Percentiles rank a stretch among this genome's conserved stretches.
Conservation (phyloP, 2,888 invertebrate genomes). For the Megastigmus dorsalis region DNA sequence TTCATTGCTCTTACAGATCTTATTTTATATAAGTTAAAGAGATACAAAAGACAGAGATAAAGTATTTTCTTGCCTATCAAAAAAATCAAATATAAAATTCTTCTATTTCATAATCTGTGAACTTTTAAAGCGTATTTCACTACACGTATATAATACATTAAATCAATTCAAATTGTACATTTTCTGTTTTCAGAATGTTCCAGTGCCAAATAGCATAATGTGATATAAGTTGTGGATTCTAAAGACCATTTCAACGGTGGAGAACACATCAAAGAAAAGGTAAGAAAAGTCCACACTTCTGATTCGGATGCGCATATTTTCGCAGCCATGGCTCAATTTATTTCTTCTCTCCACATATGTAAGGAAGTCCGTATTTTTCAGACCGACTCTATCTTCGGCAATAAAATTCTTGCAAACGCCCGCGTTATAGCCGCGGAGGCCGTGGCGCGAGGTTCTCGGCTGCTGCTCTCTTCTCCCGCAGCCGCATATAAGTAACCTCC, state of each 20-base stretch:
- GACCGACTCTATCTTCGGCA: slow-evolving; percentile 34
- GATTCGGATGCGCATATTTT: slow-evolving; percentile 38
- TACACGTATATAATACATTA: no score
- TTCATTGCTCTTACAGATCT: no score
- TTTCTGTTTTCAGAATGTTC: slow-evolving; percentile 12
- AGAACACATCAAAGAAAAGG: slow-evolving; percentile 5
- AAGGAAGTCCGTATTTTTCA: slow-evolving; percentile 39
- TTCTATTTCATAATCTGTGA: no score
- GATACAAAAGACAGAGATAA: no score
- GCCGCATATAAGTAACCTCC: slow-evolving; percentile 67
- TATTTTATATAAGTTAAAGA: no score
- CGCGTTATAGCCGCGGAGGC: slow-evolving; percentile 33
- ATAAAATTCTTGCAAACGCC: slow-evolving; percentile 60
- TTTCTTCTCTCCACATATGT: not conserved
- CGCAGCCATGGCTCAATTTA: not conserved
- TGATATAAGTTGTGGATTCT: not conserved
- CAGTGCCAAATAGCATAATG: not conserved
- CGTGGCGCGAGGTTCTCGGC: not conserved
- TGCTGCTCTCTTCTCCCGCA: slow-evolving; percentile 41
- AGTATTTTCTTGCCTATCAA: no score
- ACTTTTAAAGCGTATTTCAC: no score
- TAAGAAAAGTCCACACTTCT: slow-evolving; percentile 35
- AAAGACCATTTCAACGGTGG: not conserved
- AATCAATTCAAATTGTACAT: slow-evolving; percentile 18
- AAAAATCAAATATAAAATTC: no score